phyloP scores from a whole-genome alignment of 2,113 vertebrate genomes.

The Pristiophorus japonicus region DNA sequence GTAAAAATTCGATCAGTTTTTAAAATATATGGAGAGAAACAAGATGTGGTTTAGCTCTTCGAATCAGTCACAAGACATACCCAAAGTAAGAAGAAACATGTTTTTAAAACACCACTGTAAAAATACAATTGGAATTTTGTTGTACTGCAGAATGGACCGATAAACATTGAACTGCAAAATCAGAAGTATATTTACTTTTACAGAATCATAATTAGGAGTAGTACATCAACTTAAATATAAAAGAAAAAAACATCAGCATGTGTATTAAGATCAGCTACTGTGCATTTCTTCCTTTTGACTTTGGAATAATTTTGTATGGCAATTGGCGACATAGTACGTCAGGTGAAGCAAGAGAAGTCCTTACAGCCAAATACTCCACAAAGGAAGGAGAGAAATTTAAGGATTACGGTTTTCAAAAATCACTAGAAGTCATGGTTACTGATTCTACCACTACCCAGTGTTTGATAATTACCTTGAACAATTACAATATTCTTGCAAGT shows the following conservation, averaged over 20 bases:
- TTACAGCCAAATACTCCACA: not conserved
- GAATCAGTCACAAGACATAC: not conserved
- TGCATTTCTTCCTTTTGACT: not conserved
- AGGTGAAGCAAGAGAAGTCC: not conserved
- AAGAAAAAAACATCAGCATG: not conserved
- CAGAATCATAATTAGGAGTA: too few relatives aligned
- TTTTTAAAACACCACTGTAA: not conserved
- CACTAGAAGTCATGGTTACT: too few relatives aligned
- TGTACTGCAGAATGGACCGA: too few relatives aligned
- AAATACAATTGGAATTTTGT: not conserved
- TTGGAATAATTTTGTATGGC: not conserved
- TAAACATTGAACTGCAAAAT: not conserved
- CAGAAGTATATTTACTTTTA: not conserved
- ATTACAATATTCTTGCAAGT: not conserved
- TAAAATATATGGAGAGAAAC: not conserved
- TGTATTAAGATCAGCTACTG: not conserved
- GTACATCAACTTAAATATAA: too few relatives aligned
- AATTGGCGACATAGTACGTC: not conserved
- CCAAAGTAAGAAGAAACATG: not conserved
- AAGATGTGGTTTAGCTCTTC: not conserved
- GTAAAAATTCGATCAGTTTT: not conserved
- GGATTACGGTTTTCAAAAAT: not conserved
- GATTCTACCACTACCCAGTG: not conserved
- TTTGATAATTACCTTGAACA: not conserved
- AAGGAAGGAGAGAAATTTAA: not conserved